Evolutionary conservation across 2,113 vertebrate species (phyloP), one percentile per base, ranked within the genome.

Genomic region (Corythornis vintsioides): DNA sequence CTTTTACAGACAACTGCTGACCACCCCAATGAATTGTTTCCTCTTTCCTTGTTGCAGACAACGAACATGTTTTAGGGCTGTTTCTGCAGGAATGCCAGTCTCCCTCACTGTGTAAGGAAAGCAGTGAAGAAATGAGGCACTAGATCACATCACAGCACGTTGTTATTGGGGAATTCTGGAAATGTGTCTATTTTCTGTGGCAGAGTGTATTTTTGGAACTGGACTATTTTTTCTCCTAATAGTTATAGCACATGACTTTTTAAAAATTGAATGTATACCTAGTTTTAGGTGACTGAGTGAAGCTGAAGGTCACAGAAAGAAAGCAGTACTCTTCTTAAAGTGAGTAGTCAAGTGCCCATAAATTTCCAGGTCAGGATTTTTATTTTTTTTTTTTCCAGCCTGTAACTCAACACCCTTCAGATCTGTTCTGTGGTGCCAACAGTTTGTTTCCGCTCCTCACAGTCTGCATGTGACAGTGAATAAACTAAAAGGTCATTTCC

Each of bases 11-110:
- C 13, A 26, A 76, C 8, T 22, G 24, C 8, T 57, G 29, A 57
- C 64, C 40, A 75, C 13, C 21, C 17, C 21, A 15, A 15, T 13
- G 4, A 43, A 48, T 29, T 53, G 13, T 26, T 74, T 90, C 53
- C 10, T 63, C 31, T 57, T 40, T 22, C 13, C 21, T 0, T 38
- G 8, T 66, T 63, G 50, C 29, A 70, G 11, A 29, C 0, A 0
- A 15, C 10, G 5, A 0, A 15, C 10, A 5, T 29, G 13, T 43
- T 73, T n/a, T 22, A n/a, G 38, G 14, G 13, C 11, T 60, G 7
- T 35, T 5, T 15, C 15, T 29, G 7, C 14, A 55, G 43, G 28
- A 55, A 53, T 38, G 25, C 5, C 42, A 9, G 9, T 38, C 14
- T 63, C 29, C 13, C 57, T 25, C 15, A 28, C 35, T 19, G 19